Percentiles rank a stretch among this genome's conserved stretches.
These are phyloP conservation scores for Hassar affinis DNA, from an alignment of 2,113 vertebrate genomes.

Conservation along the genomic window DNA sequence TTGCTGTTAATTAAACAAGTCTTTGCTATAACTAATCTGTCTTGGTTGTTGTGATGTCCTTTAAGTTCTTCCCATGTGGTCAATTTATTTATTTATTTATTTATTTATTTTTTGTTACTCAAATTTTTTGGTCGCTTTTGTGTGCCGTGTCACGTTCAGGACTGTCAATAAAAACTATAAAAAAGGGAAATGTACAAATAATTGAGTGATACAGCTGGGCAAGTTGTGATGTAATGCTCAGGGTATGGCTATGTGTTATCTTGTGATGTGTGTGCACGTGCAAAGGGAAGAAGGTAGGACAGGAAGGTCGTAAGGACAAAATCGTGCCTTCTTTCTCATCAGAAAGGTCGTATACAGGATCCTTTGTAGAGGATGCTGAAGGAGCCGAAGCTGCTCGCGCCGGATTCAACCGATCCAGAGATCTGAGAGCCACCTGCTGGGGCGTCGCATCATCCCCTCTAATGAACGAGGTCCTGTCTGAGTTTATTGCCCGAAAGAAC, in stretches of 20 bases:
- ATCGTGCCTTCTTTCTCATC: slow-evolving; percentile 15
- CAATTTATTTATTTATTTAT: neutral
- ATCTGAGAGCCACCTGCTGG: neutral
- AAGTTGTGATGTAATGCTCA: neutral
- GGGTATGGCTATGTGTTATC: neutral
- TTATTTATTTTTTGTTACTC: neutral
- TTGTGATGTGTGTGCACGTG: neutral
- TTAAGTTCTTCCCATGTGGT: neutral
- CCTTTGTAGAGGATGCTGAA: slow-evolving; percentile 27
- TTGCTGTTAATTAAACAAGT: neutral
- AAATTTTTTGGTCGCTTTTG: neutral
- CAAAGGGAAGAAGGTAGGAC: neutral
- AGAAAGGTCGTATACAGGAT: slow-evolving; percentile 5
- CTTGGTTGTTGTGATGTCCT: neutral
- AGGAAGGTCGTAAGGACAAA: neutral
- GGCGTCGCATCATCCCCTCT: slow-evolving; percentile 1
- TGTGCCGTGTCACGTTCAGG: too few relatives aligned
- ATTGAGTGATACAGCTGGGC: neutral
- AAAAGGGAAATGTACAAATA: neutral
- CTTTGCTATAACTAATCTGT: too few relatives aligned
- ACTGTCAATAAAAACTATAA: too few relatives aligned
- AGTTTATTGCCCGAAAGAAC: slow-evolving; percentile 19
- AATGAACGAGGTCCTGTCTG: slow-evolving; percentile 36
- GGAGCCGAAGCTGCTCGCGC: neutral
- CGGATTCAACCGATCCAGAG: slow-evolving; percentile 16